Evolutionary conservation across 1,140 invertebrate species (phyloP).

Genomic region (Dinoponera quadriceps): DNA sequence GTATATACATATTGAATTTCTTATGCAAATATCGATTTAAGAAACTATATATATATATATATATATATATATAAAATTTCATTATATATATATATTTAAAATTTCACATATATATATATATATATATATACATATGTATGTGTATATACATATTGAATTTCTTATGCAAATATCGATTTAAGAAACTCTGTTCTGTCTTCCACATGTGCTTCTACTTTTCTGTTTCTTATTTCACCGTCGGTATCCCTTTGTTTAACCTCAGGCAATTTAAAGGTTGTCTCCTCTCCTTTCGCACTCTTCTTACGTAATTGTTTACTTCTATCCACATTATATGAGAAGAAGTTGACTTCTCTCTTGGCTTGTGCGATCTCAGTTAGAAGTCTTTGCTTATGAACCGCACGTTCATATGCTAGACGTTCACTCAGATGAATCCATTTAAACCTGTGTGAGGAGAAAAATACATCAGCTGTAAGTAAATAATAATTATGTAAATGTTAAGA

Average conservation of each 20-base stretch:
- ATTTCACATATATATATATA: neutral
- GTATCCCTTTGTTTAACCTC: constrained; percentile 84
- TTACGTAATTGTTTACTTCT: constrained; percentile 90
- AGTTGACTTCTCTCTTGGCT: constrained; percentile 95
- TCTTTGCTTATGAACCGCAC: constrained; percentile 94
- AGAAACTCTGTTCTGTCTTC: constrained; percentile 85
- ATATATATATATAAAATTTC: constrained; percentile 10
- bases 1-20: too few species aligned
- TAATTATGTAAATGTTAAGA: constrained; percentile 3
- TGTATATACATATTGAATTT: constrained; percentile 1
- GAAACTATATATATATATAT: neutral
- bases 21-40: too few species aligned
- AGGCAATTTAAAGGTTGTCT: constrained; percentile 75
- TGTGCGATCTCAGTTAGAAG: constrained; percentile 95
- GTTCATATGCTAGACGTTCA: constrained; percentile 96
- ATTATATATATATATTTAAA: neutral
- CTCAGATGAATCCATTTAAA: constrained; percentile 98
- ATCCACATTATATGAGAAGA: constrained; percentile 93
- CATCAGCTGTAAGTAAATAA: constrained; percentile 14
- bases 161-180: constrained; percentile 84
- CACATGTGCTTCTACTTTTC: constrained; percentile 75
- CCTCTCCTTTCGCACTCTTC: constrained; percentile 75
- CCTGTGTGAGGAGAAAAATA: constrained; percentile 81
- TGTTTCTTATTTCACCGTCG: constrained; percentile 80
- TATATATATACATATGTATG: constrained; percentile 29